Conservation (phyloP, 2,113 vertebrate genomes). For the Hyperopisus bebe region DNA sequence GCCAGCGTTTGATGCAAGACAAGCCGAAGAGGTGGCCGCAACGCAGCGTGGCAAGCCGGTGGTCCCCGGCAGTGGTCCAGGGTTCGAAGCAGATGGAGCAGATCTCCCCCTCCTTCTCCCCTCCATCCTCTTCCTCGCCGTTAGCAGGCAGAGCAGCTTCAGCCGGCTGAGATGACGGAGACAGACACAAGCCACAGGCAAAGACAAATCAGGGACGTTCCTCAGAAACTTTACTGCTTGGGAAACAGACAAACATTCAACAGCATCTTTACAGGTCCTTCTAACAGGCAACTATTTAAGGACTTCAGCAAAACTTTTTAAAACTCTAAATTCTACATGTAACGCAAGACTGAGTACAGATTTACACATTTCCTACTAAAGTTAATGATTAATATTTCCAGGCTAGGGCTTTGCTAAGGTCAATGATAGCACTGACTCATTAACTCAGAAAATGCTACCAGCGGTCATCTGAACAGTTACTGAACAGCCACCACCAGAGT, state of each 20-base stretch:
- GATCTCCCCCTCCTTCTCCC: slow-evolving; percentile 76
- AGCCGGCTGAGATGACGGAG: neutral
- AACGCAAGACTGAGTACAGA: neutral
- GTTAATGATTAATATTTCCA: neutral
- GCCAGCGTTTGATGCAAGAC: slow-evolving; percentile 84
- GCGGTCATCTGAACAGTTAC: neutral
- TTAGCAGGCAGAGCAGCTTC: neutral
- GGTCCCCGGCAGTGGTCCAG: slow-evolving; percentile 84
- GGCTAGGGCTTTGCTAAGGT: neutral
- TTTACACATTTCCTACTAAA: neutral
- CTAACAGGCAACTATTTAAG: neutral
- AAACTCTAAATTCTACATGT: neutral
- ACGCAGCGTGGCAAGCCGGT: slow-evolving; percentile 78
- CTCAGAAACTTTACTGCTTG: neutral
- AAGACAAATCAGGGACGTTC: neutral
- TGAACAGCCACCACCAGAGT: neutral
- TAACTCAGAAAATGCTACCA: neutral
- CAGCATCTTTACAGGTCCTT: neutral
- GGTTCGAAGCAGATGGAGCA: slow-evolving; percentile 90
- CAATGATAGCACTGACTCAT: neutral
- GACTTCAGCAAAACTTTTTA: neutral
- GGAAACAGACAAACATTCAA: neutral
- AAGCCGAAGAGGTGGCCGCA: slow-evolving; percentile 93
- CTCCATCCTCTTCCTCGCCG: slow-evolving; percentile 25
- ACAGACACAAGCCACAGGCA: neutral